Percentiles rank a stretch among this genome's conserved stretches.
phyloP scores from a whole-genome alignment of 1,140 invertebrate species.

The Saccostrea glomerata region DNA sequence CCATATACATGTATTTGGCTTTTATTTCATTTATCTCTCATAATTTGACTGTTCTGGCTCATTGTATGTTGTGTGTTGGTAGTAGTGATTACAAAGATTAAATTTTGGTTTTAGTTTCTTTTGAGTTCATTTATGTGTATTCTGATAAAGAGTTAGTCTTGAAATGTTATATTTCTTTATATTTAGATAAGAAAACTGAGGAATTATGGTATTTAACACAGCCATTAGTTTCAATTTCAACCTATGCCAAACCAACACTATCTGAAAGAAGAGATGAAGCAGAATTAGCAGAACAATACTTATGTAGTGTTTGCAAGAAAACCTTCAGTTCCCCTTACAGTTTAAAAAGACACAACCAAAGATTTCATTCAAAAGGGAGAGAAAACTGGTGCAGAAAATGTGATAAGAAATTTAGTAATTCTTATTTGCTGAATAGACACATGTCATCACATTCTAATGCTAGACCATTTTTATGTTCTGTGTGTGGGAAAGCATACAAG shows the following conservation, averaged over 20 bases:
- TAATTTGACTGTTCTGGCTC: too few species aligned
- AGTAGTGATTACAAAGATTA: background rate
- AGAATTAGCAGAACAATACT: background rate
- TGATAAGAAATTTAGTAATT: slow-evolving; percentile 22
- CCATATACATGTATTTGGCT: background rate
- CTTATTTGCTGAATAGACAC: slow-evolving; percentile 33
- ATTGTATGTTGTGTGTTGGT: too few species aligned
- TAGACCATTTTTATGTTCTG: slow-evolving; percentile 29
- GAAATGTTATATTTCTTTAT: slow-evolving; percentile 13
- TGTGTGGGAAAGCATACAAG: slow-evolving; percentile 45
- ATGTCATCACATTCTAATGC: slow-evolving; percentile 8
- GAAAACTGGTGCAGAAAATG: slow-evolving; percentile 9
- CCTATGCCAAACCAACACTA: background rate
- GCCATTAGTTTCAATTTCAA: background rate
- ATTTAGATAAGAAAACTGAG: slow-evolving; percentile 3
- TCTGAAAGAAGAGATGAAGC: background rate
- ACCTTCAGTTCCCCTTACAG: slow-evolving; percentile 9
- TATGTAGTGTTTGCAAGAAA: slow-evolving; percentile 39
- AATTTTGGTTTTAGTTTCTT: background rate
- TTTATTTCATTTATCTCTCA: background rate
- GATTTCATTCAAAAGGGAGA: slow-evolving; percentile 7
- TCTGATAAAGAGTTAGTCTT: background rate
- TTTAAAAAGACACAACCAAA: slow-evolving; percentile 18
- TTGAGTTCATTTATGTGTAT: background rate
- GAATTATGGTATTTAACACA: background rate